These are phyloP conservation scores for Pteronura brasiliensis DNA, from an alignment of 2,113 vertebrate species.

Conservation along the genomic window DNA sequence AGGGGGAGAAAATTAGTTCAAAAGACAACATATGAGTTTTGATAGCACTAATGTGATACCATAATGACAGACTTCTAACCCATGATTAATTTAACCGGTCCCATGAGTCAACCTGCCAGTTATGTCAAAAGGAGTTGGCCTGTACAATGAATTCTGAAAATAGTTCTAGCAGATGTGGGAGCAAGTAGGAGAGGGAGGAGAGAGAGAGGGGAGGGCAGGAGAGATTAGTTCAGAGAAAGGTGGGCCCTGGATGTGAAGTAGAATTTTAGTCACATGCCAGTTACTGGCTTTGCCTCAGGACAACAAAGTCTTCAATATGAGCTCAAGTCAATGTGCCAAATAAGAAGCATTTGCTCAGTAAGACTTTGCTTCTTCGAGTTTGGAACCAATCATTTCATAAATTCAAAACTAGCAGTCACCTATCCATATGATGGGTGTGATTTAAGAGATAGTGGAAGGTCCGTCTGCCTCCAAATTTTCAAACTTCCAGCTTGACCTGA, in stretches of 20 bases:
- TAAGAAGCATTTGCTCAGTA: background rate
- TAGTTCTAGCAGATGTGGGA: constrained; percentile 45
- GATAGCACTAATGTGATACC: constrained; percentile 47
- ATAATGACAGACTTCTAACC: constrained; percentile 55
- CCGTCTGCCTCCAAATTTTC: background rate
- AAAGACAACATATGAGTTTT: constrained; percentile 39
- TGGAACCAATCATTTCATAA: background rate
- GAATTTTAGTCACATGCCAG: background rate
- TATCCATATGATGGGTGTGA: background rate
- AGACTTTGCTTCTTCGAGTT: background rate
- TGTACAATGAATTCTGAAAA: constrained; percentile 51
- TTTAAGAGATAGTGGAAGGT: background rate
- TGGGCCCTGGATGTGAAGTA: background rate
- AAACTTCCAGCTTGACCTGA: background rate
- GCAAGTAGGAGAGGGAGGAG: constrained; percentile 5
- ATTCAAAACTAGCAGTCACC: background rate
- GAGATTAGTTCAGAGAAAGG: background rate
- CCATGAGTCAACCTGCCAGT: constrained; percentile 49
- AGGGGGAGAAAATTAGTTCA: constrained; percentile 43
- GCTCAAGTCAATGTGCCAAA: background rate
- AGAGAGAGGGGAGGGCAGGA: background rate
- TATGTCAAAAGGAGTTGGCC: constrained; percentile 38
- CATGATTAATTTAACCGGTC: constrained; percentile 48
- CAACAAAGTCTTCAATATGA: background rate
- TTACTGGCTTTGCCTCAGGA: background rate